These are phyloP conservation scores for Temnothorax rugatulus DNA, from an alignment of 2,888 invertebrate species.

Conservation along the genomic window DNA sequence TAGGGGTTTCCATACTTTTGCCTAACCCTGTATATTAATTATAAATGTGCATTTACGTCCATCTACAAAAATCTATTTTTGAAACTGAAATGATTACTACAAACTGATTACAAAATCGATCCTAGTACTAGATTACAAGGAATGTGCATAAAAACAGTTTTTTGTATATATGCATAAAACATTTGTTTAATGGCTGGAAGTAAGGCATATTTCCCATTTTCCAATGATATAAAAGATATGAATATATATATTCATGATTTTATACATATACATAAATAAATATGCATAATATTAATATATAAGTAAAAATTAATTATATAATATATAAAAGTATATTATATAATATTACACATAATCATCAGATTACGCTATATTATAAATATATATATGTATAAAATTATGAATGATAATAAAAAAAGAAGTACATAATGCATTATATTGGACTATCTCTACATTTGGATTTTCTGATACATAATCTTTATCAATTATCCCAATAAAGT, in stretches of 20 bases:
- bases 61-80: not conserved
- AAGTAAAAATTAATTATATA: not conserved
- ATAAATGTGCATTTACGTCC: not conserved
- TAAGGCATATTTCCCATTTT: not conserved
- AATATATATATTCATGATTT: not conserved
- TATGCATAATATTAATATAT: too few species aligned
- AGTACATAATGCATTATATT: not conserved
- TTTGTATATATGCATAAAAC: not conserved
- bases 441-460: not conserved
- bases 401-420: not conserved
- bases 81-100: not conserved
- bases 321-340: not conserved
- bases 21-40: not conserved
- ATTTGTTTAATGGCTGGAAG: not conserved
- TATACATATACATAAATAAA: not conserved
- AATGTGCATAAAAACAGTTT: not conserved
- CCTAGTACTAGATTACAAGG: not conserved
- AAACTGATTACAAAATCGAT: not conserved
- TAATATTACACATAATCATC: not conserved
- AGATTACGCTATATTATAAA: not conserved
- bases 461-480: not conserved
- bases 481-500: not conserved
- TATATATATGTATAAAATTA: not conserved
- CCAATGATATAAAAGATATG: not conserved
- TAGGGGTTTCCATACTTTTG: too few species aligned